These are phyloP conservation scores for Genyomyrus donnyi DNA, from an alignment of 2,113 vertebrate species.

Conservation along the genomic window DNA sequence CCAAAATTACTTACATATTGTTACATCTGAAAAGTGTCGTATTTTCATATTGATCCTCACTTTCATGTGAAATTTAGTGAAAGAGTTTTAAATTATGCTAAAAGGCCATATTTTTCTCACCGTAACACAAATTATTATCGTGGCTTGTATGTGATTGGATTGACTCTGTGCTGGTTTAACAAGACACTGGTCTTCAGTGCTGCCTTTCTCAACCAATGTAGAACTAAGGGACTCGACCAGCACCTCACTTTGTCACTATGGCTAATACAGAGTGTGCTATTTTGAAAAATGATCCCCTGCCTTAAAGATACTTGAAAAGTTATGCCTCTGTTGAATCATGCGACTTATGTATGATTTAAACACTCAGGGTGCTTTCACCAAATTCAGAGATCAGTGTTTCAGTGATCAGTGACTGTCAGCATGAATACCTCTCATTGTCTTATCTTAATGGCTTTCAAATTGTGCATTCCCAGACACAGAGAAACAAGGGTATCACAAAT, in stretches of 20 bases:
- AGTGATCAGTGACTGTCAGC: slow-evolving; percentile 29
- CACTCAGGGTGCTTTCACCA: background rate
- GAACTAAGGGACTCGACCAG: background rate
- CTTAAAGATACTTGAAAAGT: background rate
- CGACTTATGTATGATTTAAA: background rate
- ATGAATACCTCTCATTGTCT: slow-evolving; percentile 50
- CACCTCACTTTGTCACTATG: background rate
- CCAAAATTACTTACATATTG: background rate
- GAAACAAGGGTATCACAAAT: slow-evolving; percentile 36
- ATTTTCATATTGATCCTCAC: background rate
- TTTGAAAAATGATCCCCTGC: background rate
- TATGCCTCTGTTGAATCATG: background rate
- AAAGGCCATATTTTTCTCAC: background rate
- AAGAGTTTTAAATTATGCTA: background rate
- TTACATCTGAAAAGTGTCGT: background rate
- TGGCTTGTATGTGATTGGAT: background rate
- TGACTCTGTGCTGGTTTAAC: background rate
- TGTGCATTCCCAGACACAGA: slow-evolving; percentile 39
- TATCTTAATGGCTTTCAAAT: slow-evolving; percentile 43
- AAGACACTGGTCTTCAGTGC: background rate
- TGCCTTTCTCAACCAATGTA: background rate
- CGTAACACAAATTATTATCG: background rate
- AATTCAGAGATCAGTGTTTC: slow-evolving; percentile 17
- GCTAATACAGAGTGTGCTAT: background rate
- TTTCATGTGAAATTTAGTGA: background rate